Evolutionary conservation across 2,113 vertebrate genomes (phyloP).

Genomic region (Lepidothrix coronata): DNA sequence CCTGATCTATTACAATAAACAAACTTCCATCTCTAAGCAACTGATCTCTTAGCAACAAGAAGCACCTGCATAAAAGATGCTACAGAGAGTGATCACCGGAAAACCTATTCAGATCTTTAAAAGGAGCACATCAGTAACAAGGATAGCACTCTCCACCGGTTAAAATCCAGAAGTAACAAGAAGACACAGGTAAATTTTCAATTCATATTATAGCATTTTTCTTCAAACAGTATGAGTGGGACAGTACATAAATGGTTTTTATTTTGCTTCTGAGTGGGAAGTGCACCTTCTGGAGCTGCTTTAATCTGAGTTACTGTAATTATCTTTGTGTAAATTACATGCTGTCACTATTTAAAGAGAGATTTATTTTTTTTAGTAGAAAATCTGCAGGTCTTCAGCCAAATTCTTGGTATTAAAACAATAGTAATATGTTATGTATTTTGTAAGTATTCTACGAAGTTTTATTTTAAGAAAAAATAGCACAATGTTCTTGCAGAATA

Average conservation of each 20-base stretch:
- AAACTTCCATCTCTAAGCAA: constrained; percentile 81
- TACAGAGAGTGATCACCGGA: constrained; percentile 73
- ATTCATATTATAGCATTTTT: constrained; percentile 64
- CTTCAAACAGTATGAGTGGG: background rate
- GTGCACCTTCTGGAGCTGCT: constrained; percentile 16
- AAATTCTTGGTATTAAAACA: constrained; percentile 1
- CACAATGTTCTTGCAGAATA: background rate
- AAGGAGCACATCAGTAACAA: constrained; percentile 65
- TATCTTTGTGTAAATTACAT: constrained; percentile 33
- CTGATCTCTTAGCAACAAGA: constrained; percentile 86
- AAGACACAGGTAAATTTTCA: constrained; percentile 76
- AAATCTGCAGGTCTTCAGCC: background rate
- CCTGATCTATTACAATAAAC: constrained; percentile 68
- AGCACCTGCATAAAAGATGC: constrained; percentile 84
- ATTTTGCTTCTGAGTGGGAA: background rate
- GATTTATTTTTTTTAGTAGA: background rate
- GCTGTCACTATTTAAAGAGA: background rate
- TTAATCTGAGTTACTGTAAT: constrained; percentile 31
- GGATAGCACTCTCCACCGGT: constrained; percentile 46
- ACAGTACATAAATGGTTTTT: background rate
- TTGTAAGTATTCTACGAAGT: constrained; percentile 19
- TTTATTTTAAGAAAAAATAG: background rate
- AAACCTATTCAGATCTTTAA: constrained; percentile 60
- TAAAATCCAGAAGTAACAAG: constrained; percentile 54
- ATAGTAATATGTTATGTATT: background rate